These are phyloP conservation scores for Coilia nasus DNA, from an alignment of 2,797 vertebrate genomes.

Conservation along the genomic window DNA sequence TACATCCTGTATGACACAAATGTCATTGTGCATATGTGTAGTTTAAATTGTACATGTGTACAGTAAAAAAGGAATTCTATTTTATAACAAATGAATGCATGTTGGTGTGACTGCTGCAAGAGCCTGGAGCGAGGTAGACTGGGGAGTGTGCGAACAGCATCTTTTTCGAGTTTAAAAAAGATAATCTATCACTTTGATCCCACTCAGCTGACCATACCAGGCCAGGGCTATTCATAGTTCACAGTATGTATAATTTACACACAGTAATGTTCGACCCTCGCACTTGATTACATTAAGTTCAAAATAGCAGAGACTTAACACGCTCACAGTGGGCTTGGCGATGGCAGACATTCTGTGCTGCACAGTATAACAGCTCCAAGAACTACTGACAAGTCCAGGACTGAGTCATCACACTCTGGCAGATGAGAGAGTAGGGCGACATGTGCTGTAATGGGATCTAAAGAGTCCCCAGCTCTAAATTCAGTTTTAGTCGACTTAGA, in stretches of 20 bases:
- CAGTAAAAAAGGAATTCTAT: background rate
- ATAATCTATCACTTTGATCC: background rate
- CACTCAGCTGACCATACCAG: background rate
- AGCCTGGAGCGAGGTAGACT: background rate
- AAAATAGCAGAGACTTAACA: slow-evolving; percentile 10
- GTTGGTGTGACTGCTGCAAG: background rate
- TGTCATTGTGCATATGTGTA: too few relatives aligned
- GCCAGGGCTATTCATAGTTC: background rate
- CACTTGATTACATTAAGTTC: background rate
- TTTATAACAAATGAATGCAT: background rate
- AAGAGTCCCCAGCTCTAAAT: background rate
- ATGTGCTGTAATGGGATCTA: background rate
- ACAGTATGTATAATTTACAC: background rate
- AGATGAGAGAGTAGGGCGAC: background rate
- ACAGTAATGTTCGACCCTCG: background rate
- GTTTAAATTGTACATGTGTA: too few relatives aligned
- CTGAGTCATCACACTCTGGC: background rate
- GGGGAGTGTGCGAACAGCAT: background rate
- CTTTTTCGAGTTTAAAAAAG: background rate
- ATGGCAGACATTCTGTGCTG: background rate
- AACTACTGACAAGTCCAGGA: slow-evolving; percentile 15
- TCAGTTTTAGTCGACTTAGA: background rate
- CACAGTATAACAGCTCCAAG: background rate
- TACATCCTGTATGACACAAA: too few relatives aligned
- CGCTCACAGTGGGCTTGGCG: background rate